A percentile compares a stretch with the other conserved stretches of the same genome.
These are phyloP conservation scores for Heterodera schachtii DNA, from an alignment of 1,140 invertebrate genomes.

Conservation along the genomic window DNA sequence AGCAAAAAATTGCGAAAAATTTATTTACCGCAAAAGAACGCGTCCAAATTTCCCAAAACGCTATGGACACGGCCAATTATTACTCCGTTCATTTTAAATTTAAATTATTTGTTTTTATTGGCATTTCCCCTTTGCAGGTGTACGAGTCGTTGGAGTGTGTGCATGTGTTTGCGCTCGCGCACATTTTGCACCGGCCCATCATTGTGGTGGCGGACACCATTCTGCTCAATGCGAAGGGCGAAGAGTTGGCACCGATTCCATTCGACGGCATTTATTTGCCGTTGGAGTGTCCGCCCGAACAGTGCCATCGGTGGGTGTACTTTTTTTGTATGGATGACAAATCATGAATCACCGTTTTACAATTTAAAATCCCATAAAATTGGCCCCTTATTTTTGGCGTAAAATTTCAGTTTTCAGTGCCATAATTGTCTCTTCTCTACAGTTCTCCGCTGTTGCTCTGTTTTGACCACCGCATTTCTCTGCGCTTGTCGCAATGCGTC, in stretches of 20 bases:
- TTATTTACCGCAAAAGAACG: constrained; percentile 40
- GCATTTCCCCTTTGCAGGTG: constrained; percentile 33
- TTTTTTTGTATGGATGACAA: too few relatives aligned
- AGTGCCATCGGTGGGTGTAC: constrained; percentile 72
- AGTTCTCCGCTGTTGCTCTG: constrained; percentile 79
- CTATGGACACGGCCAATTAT: constrained; percentile 50
- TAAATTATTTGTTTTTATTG: too few relatives aligned
- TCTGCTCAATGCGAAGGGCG: constrained; percentile 78
- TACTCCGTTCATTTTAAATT: too few relatives aligned
- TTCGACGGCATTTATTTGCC: constrained; percentile 88
- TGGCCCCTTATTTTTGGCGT: too few relatives aligned
- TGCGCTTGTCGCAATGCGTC: constrained; percentile 78
- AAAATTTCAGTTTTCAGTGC: too few relatives aligned
- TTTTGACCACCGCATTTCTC: constrained; percentile 89
- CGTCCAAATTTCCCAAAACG: constrained; percentile 6
- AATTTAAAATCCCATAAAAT: too few relatives aligned
- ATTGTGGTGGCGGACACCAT: constrained; percentile 86
- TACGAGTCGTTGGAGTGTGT: constrained; percentile 85
- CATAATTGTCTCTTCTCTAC: too few relatives aligned
- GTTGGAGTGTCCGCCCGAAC: constrained; percentile 74
- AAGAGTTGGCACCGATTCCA: constrained; percentile 83
- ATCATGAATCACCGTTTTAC: too few relatives aligned
- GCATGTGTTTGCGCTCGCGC: constrained; percentile 82
- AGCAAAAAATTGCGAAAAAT: too few relatives aligned
- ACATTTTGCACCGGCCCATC: constrained; percentile 81